phyloP scores from a whole-genome alignment of 2,888 invertebrate species.

The Eupithecia subumbrata region DNA sequence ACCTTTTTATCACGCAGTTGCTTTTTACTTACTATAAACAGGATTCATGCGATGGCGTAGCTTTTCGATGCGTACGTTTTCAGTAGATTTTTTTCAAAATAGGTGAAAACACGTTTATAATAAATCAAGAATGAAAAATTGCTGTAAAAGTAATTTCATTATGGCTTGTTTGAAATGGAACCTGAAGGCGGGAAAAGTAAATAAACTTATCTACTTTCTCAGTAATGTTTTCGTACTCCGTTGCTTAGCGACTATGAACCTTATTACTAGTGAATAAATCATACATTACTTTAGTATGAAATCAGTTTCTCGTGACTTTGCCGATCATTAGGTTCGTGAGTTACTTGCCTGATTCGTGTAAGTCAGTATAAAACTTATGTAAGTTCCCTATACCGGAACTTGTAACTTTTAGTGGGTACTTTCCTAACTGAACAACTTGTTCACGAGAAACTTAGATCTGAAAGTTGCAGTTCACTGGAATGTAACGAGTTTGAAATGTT shows the following conservation, averaged over 20 bases:
- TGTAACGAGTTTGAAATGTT: slow-evolving; percentile 27
- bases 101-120: background rate
- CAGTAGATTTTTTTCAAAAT: background rate
- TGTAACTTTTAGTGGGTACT: slow-evolving; percentile 9
- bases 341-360: background rate
- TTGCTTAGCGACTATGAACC: slow-evolving; percentile 28
- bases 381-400: slow-evolving; percentile 15
- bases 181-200: slow-evolving; percentile 42
- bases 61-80: slow-evolving; percentile 9
- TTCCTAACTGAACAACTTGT: slow-evolving; percentile 28
- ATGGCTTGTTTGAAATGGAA: slow-evolving; percentile 37
- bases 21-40: slow-evolving; percentile 36
- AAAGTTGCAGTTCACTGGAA: slow-evolving; percentile 26
- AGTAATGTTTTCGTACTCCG: slow-evolving; percentile 23
- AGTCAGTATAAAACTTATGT: slow-evolving; percentile 33
- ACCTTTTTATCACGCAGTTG: slow-evolving; percentile 40
- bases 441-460: slow-evolving; percentile 25
- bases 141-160: slow-evolving; percentile 33
- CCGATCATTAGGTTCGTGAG: slow-evolving; percentile 35
- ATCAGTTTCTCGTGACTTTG: slow-evolving; percentile 36
- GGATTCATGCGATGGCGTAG: slow-evolving; percentile 31
- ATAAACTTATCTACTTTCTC: slow-evolving; percentile 34
- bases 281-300: slow-evolving; percentile 19
- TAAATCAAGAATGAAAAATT: slow-evolving; percentile 5
- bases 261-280: slow-evolving; percentile 31